Evolutionary conservation across 2,888 invertebrate species (phyloP).

Genomic region (Ochlodes sylvanus): DNA sequence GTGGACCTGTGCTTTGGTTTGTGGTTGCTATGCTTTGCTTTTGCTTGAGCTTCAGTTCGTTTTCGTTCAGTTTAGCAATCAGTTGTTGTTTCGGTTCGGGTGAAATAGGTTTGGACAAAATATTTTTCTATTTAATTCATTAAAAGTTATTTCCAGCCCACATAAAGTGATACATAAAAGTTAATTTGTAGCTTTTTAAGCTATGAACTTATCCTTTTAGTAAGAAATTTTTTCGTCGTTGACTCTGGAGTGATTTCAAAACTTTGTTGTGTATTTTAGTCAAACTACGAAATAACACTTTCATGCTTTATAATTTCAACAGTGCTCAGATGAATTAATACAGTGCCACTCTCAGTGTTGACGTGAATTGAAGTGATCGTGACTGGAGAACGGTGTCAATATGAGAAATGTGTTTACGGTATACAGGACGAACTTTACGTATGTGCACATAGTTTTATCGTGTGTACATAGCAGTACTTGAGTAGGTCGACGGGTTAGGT

Average conservation of each 20-base stretch:
- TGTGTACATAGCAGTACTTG: conserved; percentile 74
- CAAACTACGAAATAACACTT: conserved; percentile 59
- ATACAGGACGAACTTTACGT: conserved; percentile 72
- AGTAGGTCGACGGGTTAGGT: conserved; percentile 51
- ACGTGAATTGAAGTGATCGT: conserved; percentile 41
- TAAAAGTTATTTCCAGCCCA: neutral
- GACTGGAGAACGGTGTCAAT: conserved; percentile 54
- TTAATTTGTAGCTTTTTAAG: neutral
- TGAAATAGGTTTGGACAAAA: conserved; percentile 5
- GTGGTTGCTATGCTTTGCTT: conserved; percentile 7
- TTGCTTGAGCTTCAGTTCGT: conserved; percentile 7
- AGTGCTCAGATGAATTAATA: conserved; percentile 29
- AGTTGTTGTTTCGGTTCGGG: conserved; percentile 23
- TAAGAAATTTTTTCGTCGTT: conserved; percentile 25
- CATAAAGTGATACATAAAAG: neutral
- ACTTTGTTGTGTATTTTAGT: conserved; percentile 55
- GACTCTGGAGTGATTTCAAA: conserved; percentile 58
- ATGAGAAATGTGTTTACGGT: conserved; percentile 68
- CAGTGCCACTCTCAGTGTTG: conserved; percentile 34
- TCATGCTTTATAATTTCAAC: conserved; percentile 24
- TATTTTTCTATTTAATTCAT: conserved; percentile 4
- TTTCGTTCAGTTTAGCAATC: conserved; percentile 1
- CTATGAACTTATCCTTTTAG: neutral
- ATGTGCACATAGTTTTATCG: conserved; percentile 68
- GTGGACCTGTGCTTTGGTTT: neutral